These are phyloP conservation scores for Macrophya alboannulata DNA, from an alignment of 2,888 invertebrate species.

Conservation along the genomic window DNA sequence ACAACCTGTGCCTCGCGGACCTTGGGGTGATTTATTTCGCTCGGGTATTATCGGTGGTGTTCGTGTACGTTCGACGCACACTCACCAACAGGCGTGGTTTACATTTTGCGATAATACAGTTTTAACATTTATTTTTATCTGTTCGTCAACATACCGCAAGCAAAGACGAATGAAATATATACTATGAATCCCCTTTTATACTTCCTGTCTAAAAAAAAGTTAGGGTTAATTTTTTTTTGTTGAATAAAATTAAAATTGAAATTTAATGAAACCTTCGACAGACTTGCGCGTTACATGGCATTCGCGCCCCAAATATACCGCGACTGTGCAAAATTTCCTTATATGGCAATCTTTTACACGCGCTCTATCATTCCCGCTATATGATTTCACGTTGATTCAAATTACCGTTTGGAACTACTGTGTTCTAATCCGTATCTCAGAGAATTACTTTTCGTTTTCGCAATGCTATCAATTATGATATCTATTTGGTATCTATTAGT, in stretches of 20 bases:
- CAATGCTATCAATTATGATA: background rate
- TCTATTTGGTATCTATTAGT: background rate
- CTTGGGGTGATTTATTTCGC: conserved; percentile 62
- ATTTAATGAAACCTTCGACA: conserved; percentile 24
- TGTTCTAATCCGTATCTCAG: background rate
- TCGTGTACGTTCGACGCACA: conserved; percentile 58
- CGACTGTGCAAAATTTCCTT: conserved; percentile 60
- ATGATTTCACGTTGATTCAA: conserved; percentile 34
- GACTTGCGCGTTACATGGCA: conserved; percentile 58
- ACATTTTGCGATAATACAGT: conserved; percentile 59
- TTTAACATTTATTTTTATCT: conserved; percentile 56
- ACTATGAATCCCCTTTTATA: conserved; percentile 4
- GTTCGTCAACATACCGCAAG: conserved; percentile 54
- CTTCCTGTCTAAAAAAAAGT: background rate
- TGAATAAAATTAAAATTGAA: conserved; percentile 11
- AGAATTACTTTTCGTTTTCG: background rate
- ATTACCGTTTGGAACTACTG: background rate
- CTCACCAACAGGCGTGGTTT: conserved; percentile 65
- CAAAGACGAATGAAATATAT: conserved; percentile 35
- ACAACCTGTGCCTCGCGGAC: conserved; percentile 58
- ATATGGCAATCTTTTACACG: conserved; percentile 59
- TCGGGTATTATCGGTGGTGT: conserved; percentile 45
- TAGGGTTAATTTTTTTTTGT: background rate
- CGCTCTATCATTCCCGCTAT: conserved; percentile 23
- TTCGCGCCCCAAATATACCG: conserved; percentile 58